Percentiles rank a stretch among this genome's conserved stretches.
Evolutionary conservation across 2,888 invertebrate genomes (phyloP).

Genomic region (Drosophila subsilvestris): DNA sequence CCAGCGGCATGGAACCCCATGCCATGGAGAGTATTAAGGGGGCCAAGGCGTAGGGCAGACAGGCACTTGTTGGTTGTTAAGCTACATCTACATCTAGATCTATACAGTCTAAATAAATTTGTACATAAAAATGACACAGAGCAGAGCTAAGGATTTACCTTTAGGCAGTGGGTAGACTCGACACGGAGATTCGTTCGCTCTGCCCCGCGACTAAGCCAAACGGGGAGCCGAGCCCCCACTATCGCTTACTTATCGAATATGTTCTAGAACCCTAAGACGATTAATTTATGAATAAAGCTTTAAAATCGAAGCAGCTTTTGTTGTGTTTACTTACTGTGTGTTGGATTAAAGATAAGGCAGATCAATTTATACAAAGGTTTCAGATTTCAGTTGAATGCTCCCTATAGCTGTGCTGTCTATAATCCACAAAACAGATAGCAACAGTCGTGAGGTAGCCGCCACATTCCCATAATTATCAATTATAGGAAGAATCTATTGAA

Average conservation of each 20-base stretch:
- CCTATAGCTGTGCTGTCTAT: too few relatives aligned
- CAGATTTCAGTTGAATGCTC: too few relatives aligned
- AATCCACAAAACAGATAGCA: too few relatives aligned
- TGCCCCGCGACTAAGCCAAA: slow-evolving; percentile 35
- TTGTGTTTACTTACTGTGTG: neutral
- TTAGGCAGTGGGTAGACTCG: slow-evolving; percentile 26
- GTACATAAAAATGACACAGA: slow-evolving; percentile 20
- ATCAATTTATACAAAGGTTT: neutral
- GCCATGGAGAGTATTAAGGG: slow-evolving; percentile 66
- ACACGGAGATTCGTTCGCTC: slow-evolving; percentile 1
- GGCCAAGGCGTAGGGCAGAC: slow-evolving; percentile 57
- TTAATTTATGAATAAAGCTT: slow-evolving; percentile 81
- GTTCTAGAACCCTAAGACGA: slow-evolving; percentile 66
- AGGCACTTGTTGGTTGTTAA: slow-evolving; percentile 50
- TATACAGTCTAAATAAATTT: slow-evolving; percentile 70
- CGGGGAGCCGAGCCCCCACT: slow-evolving; percentile 13
- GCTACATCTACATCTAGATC: slow-evolving; percentile 57
- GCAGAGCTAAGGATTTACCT: slow-evolving; percentile 34
- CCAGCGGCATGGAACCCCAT: slow-evolving; percentile 62
- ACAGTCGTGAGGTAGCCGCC: too few relatives aligned
- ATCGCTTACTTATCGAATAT: slow-evolving; percentile 41
- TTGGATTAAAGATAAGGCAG: neutral
- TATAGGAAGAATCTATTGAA: too few relatives aligned
- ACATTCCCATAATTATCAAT: too few relatives aligned
- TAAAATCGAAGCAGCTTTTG: slow-evolving; percentile 44